Evolutionary conservation across 2,888 invertebrate genomes (phyloP), one percentile per base, ranked within the genome.

Genomic region (Strigamia maritima): DNA sequence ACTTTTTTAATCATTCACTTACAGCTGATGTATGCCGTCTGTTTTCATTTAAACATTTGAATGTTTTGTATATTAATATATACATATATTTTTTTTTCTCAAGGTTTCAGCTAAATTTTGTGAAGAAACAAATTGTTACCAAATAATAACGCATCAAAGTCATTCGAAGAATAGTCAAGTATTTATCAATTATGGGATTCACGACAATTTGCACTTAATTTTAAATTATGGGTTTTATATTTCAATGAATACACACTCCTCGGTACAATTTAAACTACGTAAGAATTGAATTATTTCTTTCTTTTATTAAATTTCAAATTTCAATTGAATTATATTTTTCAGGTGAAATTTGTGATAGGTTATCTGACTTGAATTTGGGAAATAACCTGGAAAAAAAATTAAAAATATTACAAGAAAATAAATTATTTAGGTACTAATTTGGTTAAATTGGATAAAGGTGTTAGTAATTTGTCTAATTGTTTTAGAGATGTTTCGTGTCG

Each of bases 171-270:
- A 90, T 85, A 87, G 90, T 49, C 92, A 97, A 88, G 90, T 95
- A 79, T 96, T 94, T 85, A 96, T 97, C 83, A 93, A 92, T 83
- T 97, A 97, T 84, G 97, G 96, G 0, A 88, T 91, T 54, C 92
- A 95, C 84, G 90, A 92, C 83, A 97, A 93, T 87, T 85, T 90
- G 0, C 93, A 92, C 85, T 87, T 97, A n/a, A 90, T 93, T 40
- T 88, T 91, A 0, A 94, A 97, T 83, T 97, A 97, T 87, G 97
- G 97, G 0, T 97, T 97, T 86, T 91, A 90, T 83, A 85, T 87
- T 38, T 14, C 19, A 40, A n/a, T 8, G 7, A 76, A 76, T 40
- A 16, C 19, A 16, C 14, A 76, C 22, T 35, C 35, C 1, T 40
- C 24, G 2, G 40, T 76, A 16, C 19, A 35, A 19, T 44, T 76